phyloP scores from a whole-genome alignment of 2,888 invertebrate genomes.

The Fragum whitleyi region DNA sequence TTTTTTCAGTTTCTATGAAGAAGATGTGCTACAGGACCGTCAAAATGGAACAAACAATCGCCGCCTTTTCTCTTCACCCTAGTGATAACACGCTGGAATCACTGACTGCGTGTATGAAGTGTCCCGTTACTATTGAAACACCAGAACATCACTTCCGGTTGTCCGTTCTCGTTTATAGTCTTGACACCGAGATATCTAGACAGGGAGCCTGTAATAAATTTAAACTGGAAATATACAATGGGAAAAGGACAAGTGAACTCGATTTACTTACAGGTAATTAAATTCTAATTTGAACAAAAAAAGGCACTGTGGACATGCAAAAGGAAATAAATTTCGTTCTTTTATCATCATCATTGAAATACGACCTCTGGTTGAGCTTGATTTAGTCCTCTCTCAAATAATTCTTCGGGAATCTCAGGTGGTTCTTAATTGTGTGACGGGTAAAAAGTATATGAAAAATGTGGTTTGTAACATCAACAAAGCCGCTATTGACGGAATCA shows the following conservation, averaged over 20 bases:
- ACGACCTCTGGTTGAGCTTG: too few species aligned
- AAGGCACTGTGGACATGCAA: too few species aligned
- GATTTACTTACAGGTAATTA: background rate
- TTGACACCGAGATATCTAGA: slow-evolving; percentile 12
- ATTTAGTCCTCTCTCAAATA: too few species aligned
- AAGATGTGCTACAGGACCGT: slow-evolving; percentile 12
- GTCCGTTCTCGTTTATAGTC: slow-evolving; percentile 18
- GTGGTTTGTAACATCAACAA: too few species aligned
- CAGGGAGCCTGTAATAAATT: background rate
- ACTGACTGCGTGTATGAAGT: slow-evolving; percentile 12
- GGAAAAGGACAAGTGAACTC: background rate
- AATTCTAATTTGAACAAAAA: too few species aligned
- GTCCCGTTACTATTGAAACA: slow-evolving; percentile 9
- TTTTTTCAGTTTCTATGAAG: slow-evolving; percentile 13
- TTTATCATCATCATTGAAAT: too few species aligned
- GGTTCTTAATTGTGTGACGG: too few species aligned
- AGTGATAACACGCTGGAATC: background rate
- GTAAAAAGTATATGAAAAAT: too few species aligned
- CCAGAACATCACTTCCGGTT: slow-evolving; percentile 29
- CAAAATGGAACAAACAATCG: background rate
- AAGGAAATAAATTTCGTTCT: too few species aligned
- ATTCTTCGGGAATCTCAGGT: too few species aligned
- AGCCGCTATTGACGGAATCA: too few species aligned
- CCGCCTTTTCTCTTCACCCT: slow-evolving; percentile 12
- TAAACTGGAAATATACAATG: slow-evolving; percentile 19